These are phyloP conservation scores for Donacobius atricapilla DNA, from an alignment of 2,113 vertebrate species.

Conservation along the genomic window DNA sequence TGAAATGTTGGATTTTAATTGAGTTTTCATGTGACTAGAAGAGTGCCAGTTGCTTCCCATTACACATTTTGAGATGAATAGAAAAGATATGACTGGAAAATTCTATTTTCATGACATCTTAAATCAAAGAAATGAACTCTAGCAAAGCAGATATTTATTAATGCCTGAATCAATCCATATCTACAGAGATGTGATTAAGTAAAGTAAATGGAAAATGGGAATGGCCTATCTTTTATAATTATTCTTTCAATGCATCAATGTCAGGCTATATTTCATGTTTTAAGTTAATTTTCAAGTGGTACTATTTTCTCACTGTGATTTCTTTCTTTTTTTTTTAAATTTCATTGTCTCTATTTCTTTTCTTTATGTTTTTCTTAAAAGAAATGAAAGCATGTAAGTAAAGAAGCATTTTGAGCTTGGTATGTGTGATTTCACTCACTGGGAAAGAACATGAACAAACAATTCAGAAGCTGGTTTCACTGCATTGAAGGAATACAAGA, in stretches of 20 bases:
- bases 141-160: slow-evolving; percentile 1
- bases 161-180: not conserved
- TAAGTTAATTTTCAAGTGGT: not conserved
- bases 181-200: not conserved
- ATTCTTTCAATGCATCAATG: not conserved
- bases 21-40: not conserved
- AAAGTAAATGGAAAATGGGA: not conserved
- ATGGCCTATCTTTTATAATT: not conserved
- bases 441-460: not conserved
- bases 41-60: not conserved
- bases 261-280: not conserved
- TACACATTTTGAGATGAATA: not conserved
- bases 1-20: slow-evolving; percentile 8
- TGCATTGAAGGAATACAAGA: not conserved
- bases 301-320: not conserved
- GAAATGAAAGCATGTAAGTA: not conserved
- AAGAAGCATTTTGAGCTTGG: not conserved
- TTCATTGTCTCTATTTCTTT: not conserved
- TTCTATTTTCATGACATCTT: slow-evolving; percentile 11
- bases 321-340: not conserved
- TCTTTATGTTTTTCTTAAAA: not conserved
- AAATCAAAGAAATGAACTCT: slow-evolving; percentile 15
- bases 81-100: slow-evolving; percentile 8
- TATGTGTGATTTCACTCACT: not conserved
- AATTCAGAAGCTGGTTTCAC: not conserved